Percentiles rank a stretch among this genome's conserved stretches.
These are phyloP conservation scores for Drosophila nigricruria DNA, from an alignment of 2,888 invertebrate genomes.

Conservation along the genomic window DNA sequence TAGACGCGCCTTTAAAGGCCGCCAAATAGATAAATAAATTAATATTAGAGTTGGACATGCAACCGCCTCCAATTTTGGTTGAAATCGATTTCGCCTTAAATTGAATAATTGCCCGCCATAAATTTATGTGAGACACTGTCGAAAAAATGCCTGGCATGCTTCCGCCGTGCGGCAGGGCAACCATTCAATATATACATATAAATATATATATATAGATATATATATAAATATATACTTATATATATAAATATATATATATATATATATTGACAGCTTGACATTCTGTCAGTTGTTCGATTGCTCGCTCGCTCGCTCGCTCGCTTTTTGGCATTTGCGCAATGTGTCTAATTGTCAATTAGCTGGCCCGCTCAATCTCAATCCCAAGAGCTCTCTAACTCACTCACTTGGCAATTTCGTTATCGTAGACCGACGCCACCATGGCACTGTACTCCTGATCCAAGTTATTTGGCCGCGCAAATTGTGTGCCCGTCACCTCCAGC, in stretches of 20 bases:
- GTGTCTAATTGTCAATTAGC: constrained; percentile 77
- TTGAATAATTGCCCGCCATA: constrained; percentile 78
- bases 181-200: constrained; percentile 14
- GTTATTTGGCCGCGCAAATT: constrained; percentile 55
- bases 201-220: constrained; percentile 9
- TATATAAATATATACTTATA: constrained; percentile 14
- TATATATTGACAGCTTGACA: constrained; percentile 64
- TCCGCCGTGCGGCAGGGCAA: constrained; percentile 8
- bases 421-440: constrained; percentile 81
- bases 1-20: constrained; percentile 39
- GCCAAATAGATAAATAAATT: constrained; percentile 19
- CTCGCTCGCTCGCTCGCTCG: constrained; percentile 13
- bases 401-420: constrained; percentile 82
- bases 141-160: constrained; percentile 57
- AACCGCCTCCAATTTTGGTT: constrained; percentile 52
- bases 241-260: constrained; percentile 13
- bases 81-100: constrained; percentile 60
- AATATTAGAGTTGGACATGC: constrained; percentile 39
- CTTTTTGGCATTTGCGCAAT: constrained; percentile 64
- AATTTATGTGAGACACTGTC: constrained; percentile 80
- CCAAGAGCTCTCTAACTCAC: constrained; percentile 50
- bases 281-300: constrained; percentile 51
- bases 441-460: constrained; percentile 83
- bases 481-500: constrained; percentile 63
- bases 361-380: constrained; percentile 28